phyloP scores from a whole-genome alignment of 2,113 vertebrate species.

The Mesembrinibis cayennensis region DNA sequence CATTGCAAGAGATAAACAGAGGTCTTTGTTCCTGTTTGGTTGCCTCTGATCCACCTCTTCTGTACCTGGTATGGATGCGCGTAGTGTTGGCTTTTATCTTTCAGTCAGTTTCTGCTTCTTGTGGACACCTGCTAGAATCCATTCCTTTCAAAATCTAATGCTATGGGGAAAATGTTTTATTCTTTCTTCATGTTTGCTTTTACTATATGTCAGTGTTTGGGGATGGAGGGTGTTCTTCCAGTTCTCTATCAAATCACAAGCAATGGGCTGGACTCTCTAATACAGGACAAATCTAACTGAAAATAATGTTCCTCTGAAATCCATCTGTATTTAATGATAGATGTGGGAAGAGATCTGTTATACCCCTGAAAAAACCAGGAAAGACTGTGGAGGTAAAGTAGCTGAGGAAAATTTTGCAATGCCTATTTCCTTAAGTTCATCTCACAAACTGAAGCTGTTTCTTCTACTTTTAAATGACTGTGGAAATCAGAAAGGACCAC shows the following conservation, averaged over 20 bases:
- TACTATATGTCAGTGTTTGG: not conserved
- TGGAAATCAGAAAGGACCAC: not conserved
- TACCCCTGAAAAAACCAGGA: not conserved
- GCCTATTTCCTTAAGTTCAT: not conserved
- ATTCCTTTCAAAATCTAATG: slow-evolving; percentile 21
- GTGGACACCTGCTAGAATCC: not conserved
- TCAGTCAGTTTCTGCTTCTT: slow-evolving; percentile 16
- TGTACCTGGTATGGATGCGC: not conserved
- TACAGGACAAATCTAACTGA: not conserved
- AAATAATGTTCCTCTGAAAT: not conserved
- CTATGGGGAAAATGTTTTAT: not conserved
- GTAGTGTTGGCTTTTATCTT: not conserved
- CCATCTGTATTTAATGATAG: not conserved
- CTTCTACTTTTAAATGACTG: not conserved
- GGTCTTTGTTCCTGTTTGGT: not conserved
- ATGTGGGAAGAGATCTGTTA: not conserved
- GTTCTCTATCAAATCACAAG: not conserved
- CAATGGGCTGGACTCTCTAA: not conserved
- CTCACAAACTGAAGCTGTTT: not conserved
- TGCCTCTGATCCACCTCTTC: slow-evolving; percentile 27
- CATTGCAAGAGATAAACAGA: slow-evolving; percentile 16
- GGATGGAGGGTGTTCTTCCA: not conserved
- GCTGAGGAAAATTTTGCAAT: not conserved
- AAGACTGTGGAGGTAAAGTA: not conserved
- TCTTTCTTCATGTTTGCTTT: not conserved